Conservation (phyloP, 2,888 invertebrate genomes). For the Chelonus formosanus region DNA sequence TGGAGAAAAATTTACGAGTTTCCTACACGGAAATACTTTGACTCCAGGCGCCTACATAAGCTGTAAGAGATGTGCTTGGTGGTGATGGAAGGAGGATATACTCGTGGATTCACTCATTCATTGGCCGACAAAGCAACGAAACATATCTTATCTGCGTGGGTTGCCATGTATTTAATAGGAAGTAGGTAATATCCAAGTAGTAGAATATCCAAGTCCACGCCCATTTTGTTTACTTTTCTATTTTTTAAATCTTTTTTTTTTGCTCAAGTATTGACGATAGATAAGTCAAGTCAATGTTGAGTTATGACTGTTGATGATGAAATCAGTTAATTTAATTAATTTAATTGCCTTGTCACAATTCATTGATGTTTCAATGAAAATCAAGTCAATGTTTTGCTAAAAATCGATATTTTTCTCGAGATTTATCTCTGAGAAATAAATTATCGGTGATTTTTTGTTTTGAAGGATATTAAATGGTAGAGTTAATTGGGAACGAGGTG, state of each 20-base stretch:
- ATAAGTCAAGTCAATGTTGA: too few relatives aligned
- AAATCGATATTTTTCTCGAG: too few relatives aligned
- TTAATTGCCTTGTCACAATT: too few relatives aligned
- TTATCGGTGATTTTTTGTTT: too few relatives aligned
- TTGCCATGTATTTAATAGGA: conserved; percentile 51
- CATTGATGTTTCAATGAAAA: too few relatives aligned
- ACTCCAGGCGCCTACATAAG: conserved; percentile 6
- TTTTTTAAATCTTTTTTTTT: conserved; percentile 16
- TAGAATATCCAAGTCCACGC: conserved; percentile 31
- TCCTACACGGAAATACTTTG: conserved; percentile 3
- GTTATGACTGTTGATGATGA: too few relatives aligned
- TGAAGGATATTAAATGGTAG: too few relatives aligned
- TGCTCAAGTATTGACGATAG: too few relatives aligned
- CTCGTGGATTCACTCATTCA: conserved; percentile 42
- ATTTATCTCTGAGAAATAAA: too few relatives aligned
- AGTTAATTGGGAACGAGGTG: too few relatives aligned
- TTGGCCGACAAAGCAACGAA: conserved; percentile 45
- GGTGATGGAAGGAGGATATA: conserved; percentile 3
- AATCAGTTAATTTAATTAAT: too few relatives aligned
- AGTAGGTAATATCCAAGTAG: conserved; percentile 42
- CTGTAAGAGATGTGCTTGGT: background rate
- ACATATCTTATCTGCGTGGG: conserved; percentile 45
- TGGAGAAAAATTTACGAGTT: background rate
- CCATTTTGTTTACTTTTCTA: conserved; percentile 40
- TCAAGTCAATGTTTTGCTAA: too few relatives aligned